phyloP scores from a whole-genome alignment of 2,888 invertebrate species.

The Agonopterix heracliana region DNA sequence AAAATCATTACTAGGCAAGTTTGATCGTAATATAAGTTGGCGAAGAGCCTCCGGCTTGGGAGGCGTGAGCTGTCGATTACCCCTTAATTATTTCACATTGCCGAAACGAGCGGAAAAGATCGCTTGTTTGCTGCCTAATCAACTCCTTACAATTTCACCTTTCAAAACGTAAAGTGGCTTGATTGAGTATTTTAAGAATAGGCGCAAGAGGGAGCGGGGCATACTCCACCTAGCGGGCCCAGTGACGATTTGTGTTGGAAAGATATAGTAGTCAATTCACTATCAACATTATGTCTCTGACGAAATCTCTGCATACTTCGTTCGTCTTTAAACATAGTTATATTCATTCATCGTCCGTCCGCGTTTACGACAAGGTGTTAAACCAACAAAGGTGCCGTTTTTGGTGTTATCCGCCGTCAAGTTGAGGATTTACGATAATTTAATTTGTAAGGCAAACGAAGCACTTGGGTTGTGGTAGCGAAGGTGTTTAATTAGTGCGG shows the following conservation, averaged over 20 bases:
- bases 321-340: no score
- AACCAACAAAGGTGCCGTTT: neutral
- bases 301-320: no score
- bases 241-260: no score
- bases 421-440: constrained; percentile 37
- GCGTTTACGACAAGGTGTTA: no score
- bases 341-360: no score
- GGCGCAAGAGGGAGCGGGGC: no score
- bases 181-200: no score
- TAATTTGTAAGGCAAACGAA: constrained; percentile 29
- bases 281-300: no score
- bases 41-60: constrained; percentile 2
- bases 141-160: constrained; percentile 10
- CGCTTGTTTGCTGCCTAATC: constrained; percentile 28
- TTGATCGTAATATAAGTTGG: constrained; percentile 21
- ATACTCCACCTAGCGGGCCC: no score
- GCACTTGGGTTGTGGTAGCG: constrained; percentile 11
- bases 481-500: constrained; percentile 40
- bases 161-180: neutral
- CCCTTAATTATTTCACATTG: constrained; percentile 25
- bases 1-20: constrained; percentile 16
- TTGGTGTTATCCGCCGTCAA: constrained; percentile 22
- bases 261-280: no score
- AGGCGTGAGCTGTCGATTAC: constrained; percentile 24
- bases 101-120: constrained; percentile 17